Base-by-base conservation (phyloP, 2,797 vertebrate species). In the Scleropages formosus region DNA sequence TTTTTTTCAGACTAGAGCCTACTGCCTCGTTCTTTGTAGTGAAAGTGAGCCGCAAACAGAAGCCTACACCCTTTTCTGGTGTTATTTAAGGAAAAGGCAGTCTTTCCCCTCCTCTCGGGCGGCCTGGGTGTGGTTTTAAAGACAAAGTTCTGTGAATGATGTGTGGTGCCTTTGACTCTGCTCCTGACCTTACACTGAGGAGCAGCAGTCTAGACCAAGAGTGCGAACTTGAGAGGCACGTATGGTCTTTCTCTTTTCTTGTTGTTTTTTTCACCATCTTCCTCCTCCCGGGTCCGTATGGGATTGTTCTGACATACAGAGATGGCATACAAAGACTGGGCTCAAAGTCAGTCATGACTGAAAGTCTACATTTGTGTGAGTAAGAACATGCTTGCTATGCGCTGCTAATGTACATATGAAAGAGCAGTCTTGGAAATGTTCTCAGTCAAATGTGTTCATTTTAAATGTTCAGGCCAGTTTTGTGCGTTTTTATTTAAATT, bases 71-170 rank as follows among this genome's bases (percentile, higher is more conserved):
- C 85, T 8, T 77, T 84, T 86, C 88, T 84, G 81, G 80, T 90
- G 88, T 90, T 91, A 91, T 91, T 92, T 90, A 89, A 86, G 85
- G 90, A 91, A 91, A 90, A 90, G 73, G 82, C 75, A 84, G 84
- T 83, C 84, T 88, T 87, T 88, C 89, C 88, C 85, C 87, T 84
- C 85, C 85, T 82, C 82, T 83, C 64, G 72, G 77, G 78, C 78
- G 79, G 80, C 71, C 88, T 91, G 92, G 90, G 92, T 93, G 92
- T 92, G 91, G 90, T 90, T 89, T 84, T 76, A 80, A 87, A 89
- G 84, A 85, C 87, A 89, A 89, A 91, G 89, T 91, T 88, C 86
- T 88, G 85, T 89, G 90, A 93, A 91, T 93, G 90, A 93, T 91
- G 88, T 90, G 87, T 87, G 6, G 85, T 74, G 80, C 80, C 86